These are phyloP conservation scores for Opisthocomus hoazin DNA, from an alignment of 2,113 vertebrate species.

Conservation along the genomic window DNA sequence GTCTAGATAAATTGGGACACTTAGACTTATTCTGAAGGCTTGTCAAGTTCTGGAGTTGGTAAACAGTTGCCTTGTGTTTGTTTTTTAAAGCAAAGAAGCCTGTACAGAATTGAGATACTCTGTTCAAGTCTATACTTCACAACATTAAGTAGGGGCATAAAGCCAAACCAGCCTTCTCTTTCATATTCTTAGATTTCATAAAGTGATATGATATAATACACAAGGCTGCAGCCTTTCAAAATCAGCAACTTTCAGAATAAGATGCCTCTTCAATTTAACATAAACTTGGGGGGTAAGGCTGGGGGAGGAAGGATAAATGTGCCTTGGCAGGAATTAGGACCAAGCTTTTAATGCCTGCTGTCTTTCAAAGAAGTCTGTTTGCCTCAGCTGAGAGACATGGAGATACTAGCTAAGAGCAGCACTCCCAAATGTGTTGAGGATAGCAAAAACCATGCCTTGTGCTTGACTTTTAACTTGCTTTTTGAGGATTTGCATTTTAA, in stretches of 20 bases:
- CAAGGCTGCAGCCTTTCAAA: not conserved
- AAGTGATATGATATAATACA: not conserved
- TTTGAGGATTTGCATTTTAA: not conserved
- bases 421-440: not conserved
- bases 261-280: not conserved
- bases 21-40: not conserved
- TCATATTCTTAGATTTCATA: not conserved
- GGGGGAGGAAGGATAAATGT: not conserved
- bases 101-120: not conserved
- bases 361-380: not conserved
- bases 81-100: not conserved
- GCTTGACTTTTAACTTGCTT: not conserved
- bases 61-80: not conserved
- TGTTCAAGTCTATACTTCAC: not conserved
- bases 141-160: not conserved
- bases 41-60: not conserved
- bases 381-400: not conserved
- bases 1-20: not conserved
- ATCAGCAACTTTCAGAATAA: not conserved
- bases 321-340: not conserved
- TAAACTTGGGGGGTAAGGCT: not conserved
- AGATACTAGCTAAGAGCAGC: not conserved
- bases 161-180: not conserved
- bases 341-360: not conserved
- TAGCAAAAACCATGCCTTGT: not conserved